These are phyloP conservation scores for Sminthopsis crassicaudata DNA, from an alignment of 2,113 vertebrate species.

Conservation along the genomic window DNA sequence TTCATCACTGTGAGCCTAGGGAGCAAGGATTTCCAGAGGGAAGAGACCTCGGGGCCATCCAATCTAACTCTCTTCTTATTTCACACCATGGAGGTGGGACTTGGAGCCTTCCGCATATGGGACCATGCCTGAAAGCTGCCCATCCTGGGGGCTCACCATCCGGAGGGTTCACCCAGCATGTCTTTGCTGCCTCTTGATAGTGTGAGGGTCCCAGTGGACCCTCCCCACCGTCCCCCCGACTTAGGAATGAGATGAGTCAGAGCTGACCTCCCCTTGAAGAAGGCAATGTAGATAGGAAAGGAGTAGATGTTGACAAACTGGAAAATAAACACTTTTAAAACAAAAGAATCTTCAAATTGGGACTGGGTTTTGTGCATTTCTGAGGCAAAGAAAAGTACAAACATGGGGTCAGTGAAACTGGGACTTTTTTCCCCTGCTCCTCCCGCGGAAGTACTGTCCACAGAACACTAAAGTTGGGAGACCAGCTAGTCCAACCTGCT, in stretches of 20 bases:
- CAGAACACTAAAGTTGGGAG: not conserved
- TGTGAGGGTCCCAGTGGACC: not conserved
- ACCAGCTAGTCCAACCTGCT: not conserved
- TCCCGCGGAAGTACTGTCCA: not conserved
- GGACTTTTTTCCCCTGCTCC: not conserved
- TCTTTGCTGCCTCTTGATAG: not conserved
- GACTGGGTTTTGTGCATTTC: slow-evolving; percentile 81
- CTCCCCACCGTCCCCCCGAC: not conserved
- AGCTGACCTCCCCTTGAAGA: slow-evolving; percentile 82
- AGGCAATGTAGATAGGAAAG: slow-evolving; percentile 77
- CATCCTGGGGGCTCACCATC: not conserved
- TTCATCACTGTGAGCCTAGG: not conserved
- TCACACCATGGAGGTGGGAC: not conserved
- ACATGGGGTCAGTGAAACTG: not conserved
- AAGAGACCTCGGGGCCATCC: too few relatives aligned
- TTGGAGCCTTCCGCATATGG: too few relatives aligned
- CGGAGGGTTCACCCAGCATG: not conserved
- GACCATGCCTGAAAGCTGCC: not conserved
- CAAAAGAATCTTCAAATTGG: slow-evolving; percentile 75
- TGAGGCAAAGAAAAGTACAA: slow-evolving; percentile 25
- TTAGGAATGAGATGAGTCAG: not conserved
- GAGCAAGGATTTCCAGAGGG: too few relatives aligned
- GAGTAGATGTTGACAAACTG: slow-evolving; percentile 81
- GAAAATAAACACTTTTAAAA: slow-evolving; percentile 80
- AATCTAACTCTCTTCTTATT: not conserved